These are phyloP conservation scores for Pelodiscus sinensis DNA, from an alignment of 2,113 vertebrate species.

Conservation along the genomic window DNA sequence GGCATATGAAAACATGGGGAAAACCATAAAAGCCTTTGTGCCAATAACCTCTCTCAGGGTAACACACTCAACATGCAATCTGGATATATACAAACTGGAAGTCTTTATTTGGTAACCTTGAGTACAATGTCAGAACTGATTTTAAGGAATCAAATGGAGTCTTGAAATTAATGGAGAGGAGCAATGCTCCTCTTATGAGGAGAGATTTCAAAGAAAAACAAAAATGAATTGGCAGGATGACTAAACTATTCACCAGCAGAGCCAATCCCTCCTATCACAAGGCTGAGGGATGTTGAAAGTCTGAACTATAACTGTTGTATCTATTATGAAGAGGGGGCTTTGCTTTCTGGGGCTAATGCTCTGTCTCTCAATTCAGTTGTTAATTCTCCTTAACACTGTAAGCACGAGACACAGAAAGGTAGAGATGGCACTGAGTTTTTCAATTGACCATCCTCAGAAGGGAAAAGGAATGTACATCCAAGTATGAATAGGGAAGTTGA, in stretches of 20 bases:
- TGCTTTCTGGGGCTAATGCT: neutral
- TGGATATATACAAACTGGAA: neutral
- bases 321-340: neutral
- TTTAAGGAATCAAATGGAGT: neutral
- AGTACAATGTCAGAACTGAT: neutral
- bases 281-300: neutral
- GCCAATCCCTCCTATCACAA: neutral
- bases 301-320: neutral
- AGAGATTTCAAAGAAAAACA: neutral
- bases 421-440: neutral
- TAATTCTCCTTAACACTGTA: neutral
- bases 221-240: too few relatives aligned
- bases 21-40: neutral
- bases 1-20: neutral
- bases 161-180: neutral
- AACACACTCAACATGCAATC: too few relatives aligned
- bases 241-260: neutral
- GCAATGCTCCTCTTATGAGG: neutral
- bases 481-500: fast-evolving
- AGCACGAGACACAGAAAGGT: neutral
- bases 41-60: neutral
- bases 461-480: fast-evolving
- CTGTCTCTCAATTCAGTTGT: neutral
- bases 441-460: neutral
- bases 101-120: neutral